Percentiles rank a stretch among this genome's conserved stretches.
These are phyloP conservation scores for Gasteruption jaculator DNA, from an alignment of 2,888 invertebrate genomes.

Conservation along the genomic window DNA sequence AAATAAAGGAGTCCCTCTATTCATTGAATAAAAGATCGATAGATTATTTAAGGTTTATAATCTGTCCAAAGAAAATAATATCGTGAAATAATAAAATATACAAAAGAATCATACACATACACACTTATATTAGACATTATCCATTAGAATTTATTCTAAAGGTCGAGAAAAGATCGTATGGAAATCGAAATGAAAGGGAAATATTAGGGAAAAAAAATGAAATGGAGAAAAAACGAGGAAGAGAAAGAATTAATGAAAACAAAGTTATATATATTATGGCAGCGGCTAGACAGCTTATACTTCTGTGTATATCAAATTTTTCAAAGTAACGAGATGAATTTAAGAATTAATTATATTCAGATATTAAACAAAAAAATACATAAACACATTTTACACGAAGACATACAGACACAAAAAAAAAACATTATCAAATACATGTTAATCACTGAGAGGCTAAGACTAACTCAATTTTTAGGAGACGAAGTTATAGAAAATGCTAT, in stretches of 20 bases:
- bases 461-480: conserved; percentile 44
- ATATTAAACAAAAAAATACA: conserved; percentile 32
- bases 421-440: conserved; percentile 43
- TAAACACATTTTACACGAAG: conserved; percentile 46
- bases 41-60: too few species aligned
- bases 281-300: conserved; percentile 47
- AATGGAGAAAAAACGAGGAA: conserved; percentile 10
- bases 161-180: too few species aligned
- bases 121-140: too few species aligned
- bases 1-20: too few species aligned
- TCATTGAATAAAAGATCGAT: too few species aligned
- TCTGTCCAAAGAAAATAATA: too few species aligned
- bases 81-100: too few species aligned
- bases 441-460: conserved; percentile 53
- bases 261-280: too few species aligned
- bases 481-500: conserved; percentile 13
- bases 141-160: too few species aligned
- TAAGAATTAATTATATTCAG: conserved; percentile 30
- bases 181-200: too few species aligned
- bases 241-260: conserved; percentile 20
- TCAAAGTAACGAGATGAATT: conserved; percentile 9
- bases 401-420: conserved; percentile 29
- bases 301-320: conserved; percentile 7
- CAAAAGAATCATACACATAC: too few species aligned
- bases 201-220: too few species aligned